phyloP scores from a whole-genome alignment of 1,140 invertebrate genomes.

The Sycobia sp. region DNA sequence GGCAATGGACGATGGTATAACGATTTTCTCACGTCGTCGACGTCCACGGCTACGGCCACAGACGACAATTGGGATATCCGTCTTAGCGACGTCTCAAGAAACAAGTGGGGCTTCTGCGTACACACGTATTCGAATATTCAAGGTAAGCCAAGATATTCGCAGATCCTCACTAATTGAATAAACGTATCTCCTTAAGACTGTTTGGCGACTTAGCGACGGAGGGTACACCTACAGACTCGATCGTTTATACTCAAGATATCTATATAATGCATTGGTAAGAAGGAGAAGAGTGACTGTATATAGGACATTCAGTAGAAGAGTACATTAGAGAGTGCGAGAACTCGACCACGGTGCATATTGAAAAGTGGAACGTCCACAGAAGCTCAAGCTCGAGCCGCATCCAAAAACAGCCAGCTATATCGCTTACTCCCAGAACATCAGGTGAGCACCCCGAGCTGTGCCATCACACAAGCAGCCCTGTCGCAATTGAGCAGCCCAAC shows the following conservation, averaged over 20 bases:
- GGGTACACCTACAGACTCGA: neutral
- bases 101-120: constrained; percentile 15
- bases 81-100: too few species aligned
- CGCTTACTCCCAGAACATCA: constrained; percentile 15
- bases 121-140: constrained; percentile 31
- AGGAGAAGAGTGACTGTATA: too few species aligned
- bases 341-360: constrained; percentile 47
- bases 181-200: constrained; percentile 52
- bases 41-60: too few species aligned
- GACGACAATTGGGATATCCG: too few species aligned
- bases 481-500: neutral
- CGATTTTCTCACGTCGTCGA: too few species aligned
- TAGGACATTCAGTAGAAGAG: too few species aligned
- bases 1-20: too few species aligned
- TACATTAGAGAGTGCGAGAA: constrained; percentile 46
- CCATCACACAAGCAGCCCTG: constrained; percentile 3
- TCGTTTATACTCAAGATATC: neutral
- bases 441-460: constrained; percentile 45
- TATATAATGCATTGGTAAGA: neutral
- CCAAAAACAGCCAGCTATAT: constrained; percentile 47
- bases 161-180: constrained; percentile 58
- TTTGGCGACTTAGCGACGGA: constrained; percentile 51
- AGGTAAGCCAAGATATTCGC: constrained; percentile 57
- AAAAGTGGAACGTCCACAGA: constrained; percentile 40
- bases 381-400: constrained; percentile 47